Base-by-base conservation (phyloP, 2,888 invertebrate genomes). In the Adelphocoris suturalis region DNA sequence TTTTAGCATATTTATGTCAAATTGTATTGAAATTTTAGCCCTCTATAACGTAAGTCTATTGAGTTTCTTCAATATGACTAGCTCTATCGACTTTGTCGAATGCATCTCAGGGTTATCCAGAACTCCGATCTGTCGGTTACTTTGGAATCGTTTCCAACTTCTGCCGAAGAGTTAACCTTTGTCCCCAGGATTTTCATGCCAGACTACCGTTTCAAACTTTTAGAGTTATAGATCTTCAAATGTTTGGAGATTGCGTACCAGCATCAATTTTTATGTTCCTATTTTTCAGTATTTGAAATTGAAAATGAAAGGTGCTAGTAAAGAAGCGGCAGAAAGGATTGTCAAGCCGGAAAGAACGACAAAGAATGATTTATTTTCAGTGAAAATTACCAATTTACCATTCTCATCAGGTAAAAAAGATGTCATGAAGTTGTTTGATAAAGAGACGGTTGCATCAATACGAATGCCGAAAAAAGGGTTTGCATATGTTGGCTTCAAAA, bases 401-500 rank as follows among this genome's bases (percentile, higher is more conserved):
- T 96, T 95, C 91, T 96, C 95, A 92, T 96, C 96, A 80, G 97
- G 96, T 93, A 97, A 98, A 92, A 96, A 96, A 93, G 96, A 97
- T 91, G 94, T 99, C 3, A 96, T 97, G 92, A 96, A 96, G 91
- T 98, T 98, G 93, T 97, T 98, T 92, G 95, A 96, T 92, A 97
- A 98, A 0, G 92, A 97, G 9, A 95, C 97, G 0, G 96, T 95
- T 92, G 96, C 97, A 4, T 96, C 99, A 89, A 57, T 91, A 16
- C 78, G 84, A 9, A 97, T 98, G 0, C 95, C 93, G 90, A 94
- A 96, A 0, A 96, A 96, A 92, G 97, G 98, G 9, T 96, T 98
- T 92, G 98, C 98, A 68, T 98, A 96, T 94, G 96, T 97, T n/a
- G 98, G 98, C 1, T 98, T 99, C 92, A 96, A 96, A 93, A 96